These are phyloP conservation scores for Orchesellides sinensis DNA, from an alignment of 2,888 invertebrate species.

Conservation along the genomic window DNA sequence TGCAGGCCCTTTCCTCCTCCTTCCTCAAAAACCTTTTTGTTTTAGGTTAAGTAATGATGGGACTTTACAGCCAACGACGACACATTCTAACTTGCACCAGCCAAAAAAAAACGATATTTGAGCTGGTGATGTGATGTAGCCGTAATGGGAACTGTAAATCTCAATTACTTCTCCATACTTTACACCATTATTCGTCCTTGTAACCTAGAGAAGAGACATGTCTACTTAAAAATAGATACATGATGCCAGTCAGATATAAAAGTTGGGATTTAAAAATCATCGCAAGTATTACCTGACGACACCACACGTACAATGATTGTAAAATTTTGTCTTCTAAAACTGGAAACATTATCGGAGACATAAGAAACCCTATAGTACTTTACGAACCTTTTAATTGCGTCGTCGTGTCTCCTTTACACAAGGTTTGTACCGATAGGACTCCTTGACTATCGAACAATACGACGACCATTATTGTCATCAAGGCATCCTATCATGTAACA, in stretches of 20 bases:
- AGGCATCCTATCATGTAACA: neutral
- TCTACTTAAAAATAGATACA: neutral
- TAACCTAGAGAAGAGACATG: neutral
- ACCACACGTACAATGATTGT: neutral
- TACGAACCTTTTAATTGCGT: neutral
- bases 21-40: slow-evolving; percentile 21
- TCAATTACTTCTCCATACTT: slow-evolving; percentile 41
- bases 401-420: neutral
- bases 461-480: neutral
- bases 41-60: slow-evolving; percentile 33
- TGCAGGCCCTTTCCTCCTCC: neutral
- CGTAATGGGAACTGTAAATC: slow-evolving; percentile 52
- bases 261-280: neutral
- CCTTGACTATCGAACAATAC: neutral
- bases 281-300: too few species aligned
- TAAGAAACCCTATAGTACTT: slow-evolving; percentile 4
- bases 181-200: too few species aligned
- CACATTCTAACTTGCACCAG: slow-evolving; percentile 50
- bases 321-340: slow-evolving; percentile 14
- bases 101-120: slow-evolving; percentile 32
- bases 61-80: slow-evolving; percentile 29
- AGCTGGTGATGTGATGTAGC: slow-evolving; percentile 35
- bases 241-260: neutral
- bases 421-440: neutral
- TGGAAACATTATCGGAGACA: neutral